Evolutionary conservation across 2,113 vertebrate genomes (phyloP), one percentile per base, ranked within the genome.

Genomic region (Caracal caracal): DNA sequence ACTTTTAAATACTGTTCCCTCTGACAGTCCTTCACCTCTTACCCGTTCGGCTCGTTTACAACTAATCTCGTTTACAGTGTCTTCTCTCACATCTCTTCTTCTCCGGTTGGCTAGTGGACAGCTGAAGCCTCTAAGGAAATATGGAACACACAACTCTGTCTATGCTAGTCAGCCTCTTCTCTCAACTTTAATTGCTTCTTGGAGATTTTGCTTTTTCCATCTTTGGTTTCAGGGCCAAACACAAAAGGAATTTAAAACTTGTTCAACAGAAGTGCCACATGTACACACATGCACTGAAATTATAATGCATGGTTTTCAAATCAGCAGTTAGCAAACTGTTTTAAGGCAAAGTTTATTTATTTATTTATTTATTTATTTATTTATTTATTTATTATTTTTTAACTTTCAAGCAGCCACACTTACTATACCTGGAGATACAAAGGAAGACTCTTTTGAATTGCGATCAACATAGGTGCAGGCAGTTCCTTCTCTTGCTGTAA

Each of bases 401-500:
- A 6, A 59, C 28, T 81, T 88, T 53, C 40, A 95, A 78, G 51
- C 10, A 92, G 63, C 2, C 65, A 61, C n/a, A 8, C 10, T 70
- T 28, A 51, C 30, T 96, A 92, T 88, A 99, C 99, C 99, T 99
- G 99, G 66, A 99, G 99, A 98, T 99, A 99, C 6, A 99, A 98
- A 66, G 99, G 99, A 40, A 99, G 98, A 94, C 98, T 99, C 94
- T 99, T 99, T 93, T 98, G 99, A 93, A 99, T 97, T 33, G 99
- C 99, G n/a, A 98, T 98, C 71, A 99, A 93, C 98, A 99, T 97
- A 81, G 98, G 98, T 68, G 95, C 92, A 66, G 99, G 99, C 68
- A 99, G 96, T 47, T 98, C 99, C 98, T 99, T 99, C 97, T 99
- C 99, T 97, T 99, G 99, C 97, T 99, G 99, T n/a, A 99, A 98